Evolutionary conservation across 2,113 vertebrate genomes (phyloP).

Genomic region (Australoheros scitulus): DNA sequence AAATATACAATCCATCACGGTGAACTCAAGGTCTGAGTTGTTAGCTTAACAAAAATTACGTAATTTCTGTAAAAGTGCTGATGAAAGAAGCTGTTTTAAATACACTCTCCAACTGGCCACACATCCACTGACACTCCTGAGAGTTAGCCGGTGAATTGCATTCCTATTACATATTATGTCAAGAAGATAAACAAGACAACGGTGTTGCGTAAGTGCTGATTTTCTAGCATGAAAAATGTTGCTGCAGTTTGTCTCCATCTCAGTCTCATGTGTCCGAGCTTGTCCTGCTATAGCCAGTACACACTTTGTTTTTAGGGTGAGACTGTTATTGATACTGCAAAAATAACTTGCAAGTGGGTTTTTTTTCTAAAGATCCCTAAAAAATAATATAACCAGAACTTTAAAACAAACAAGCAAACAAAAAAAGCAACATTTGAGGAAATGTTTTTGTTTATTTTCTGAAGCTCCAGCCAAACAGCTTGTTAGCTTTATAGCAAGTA

Average conservation of each 20-base stretch:
- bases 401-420: too few species aligned
- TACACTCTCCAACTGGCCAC: background rate
- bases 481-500: too few species aligned
- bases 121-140: background rate
- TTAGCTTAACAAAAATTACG: background rate
- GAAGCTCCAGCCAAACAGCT: too few species aligned
- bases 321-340: background rate
- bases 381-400: background rate
- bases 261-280: background rate
- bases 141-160: background rate
- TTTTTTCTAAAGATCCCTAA: background rate
- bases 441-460: too few species aligned
- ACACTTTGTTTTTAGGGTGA: background rate
- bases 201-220: background rate
- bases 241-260: background rate
- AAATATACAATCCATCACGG: conserved; percentile 9
- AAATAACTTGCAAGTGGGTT: background rate
- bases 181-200: background rate
- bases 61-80: conserved; percentile 2
- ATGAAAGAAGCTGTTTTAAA: conserved; percentile 1
- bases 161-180: background rate
- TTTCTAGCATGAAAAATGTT: background rate
- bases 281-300: background rate
- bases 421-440: too few species aligned
- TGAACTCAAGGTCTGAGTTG: background rate